phyloP scores from a whole-genome alignment of 2,888 invertebrate genomes.

The Lacanobia wlatinum region DNA sequence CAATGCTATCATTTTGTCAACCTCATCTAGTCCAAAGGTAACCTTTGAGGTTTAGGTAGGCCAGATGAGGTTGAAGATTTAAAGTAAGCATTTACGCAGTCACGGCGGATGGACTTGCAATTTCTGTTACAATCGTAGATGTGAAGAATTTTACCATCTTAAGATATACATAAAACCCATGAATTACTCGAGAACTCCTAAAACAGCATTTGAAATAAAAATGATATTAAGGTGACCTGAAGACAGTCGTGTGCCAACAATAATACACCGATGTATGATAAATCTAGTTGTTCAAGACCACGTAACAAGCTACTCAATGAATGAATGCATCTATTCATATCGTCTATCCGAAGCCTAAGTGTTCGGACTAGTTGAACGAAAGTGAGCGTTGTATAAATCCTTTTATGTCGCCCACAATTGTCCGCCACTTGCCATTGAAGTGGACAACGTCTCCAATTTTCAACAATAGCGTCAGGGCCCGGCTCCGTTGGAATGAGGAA shows the following conservation, averaged over 20 bases:
- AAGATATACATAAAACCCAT: neutral
- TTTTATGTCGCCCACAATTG: slow-evolving; percentile 55
- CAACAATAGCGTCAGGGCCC: slow-evolving; percentile 64
- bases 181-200: neutral
- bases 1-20: too few species aligned
- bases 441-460: slow-evolving; percentile 55
- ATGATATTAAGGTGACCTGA: neutral
- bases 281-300: neutral
- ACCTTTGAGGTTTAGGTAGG: too few species aligned
- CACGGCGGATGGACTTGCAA: neutral
- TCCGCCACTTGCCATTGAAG: slow-evolving; percentile 50
- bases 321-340: slow-evolving; percentile 12
- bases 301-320: slow-evolving; percentile 1
- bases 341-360: slow-evolving; percentile 8
- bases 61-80: too few species aligned
- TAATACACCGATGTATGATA: neutral
- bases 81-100: too few species aligned
- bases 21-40: too few species aligned
- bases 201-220: neutral
- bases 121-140: neutral
- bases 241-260: neutral
- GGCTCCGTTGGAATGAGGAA: slow-evolving; percentile 79
- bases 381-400: slow-evolving; percentile 48
- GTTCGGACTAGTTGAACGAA: slow-evolving; percentile 36
- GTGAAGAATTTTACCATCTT: neutral